Evolutionary conservation across 2,888 invertebrate species (phyloP).

Genomic region (Drosophila parthenogenetica): DNA sequence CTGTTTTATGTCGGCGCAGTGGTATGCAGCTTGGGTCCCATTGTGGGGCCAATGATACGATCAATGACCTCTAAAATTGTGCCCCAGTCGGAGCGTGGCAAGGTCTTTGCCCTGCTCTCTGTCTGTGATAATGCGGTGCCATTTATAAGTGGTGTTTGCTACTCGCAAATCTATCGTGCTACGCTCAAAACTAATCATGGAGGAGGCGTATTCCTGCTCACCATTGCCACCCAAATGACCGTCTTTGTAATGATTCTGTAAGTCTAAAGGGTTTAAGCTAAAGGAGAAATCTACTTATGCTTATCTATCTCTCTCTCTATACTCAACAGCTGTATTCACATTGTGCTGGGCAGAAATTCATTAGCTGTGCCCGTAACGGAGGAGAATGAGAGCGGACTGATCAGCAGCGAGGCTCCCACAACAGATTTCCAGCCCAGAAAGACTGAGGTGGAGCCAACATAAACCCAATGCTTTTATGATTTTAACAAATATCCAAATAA

Average conservation of each 20-base stretch:
- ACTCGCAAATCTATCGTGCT: constrained; percentile 89
- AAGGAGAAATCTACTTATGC: background rate
- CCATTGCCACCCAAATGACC: constrained; percentile 89
- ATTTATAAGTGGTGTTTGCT: constrained; percentile 90
- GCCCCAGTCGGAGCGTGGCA: constrained; percentile 90
- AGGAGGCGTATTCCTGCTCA: constrained; percentile 89
- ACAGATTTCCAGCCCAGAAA: background rate
- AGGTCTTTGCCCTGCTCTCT: constrained; percentile 91
- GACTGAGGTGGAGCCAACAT: constrained; percentile 8
- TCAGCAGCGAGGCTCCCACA: constrained; percentile 31
- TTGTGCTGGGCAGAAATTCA: constrained; percentile 76
- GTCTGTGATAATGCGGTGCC: constrained; percentile 93
- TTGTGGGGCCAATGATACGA: constrained; percentile 92
- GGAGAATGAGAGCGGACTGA: constrained; percentile 75
- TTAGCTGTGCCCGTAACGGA: constrained; percentile 79
- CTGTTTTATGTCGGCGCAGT: constrained; percentile 90
- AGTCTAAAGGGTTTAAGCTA: constrained; percentile 84
- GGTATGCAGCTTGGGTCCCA: constrained; percentile 91
- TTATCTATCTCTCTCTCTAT: background rate
- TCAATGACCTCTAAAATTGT: constrained; percentile 93
- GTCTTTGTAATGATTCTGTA: constrained; percentile 89
- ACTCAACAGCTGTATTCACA: constrained; percentile 81
- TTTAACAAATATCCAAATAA: constrained; percentile 10
- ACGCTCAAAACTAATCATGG: constrained; percentile 88
- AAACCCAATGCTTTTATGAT: background rate